Base-by-base conservation (phyloP, 2,888 invertebrate genomes). In the Troides helena region DNA sequence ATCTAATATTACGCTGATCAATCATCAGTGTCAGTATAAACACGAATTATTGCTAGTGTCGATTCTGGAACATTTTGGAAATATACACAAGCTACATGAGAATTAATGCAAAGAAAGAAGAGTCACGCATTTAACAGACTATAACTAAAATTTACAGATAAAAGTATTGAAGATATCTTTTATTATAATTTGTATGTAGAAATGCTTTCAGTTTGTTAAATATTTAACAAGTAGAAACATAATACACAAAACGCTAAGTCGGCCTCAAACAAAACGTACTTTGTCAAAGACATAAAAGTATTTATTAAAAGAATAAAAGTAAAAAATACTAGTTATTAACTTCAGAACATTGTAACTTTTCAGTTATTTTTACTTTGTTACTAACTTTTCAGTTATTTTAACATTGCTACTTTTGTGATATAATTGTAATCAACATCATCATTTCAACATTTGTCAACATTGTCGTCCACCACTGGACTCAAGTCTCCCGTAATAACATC, bases 1-100 rank as follows among this genome's bases (percentile, higher is more conserved):
- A 72, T 75, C 74, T 76, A 70, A 75, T 68, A 73, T 73, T 56
- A 65, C 53, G 39, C 61, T 12, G 56, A 67, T 14, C 71, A 75
- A 58, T 66, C 23, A 56, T 65, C 36, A 43, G 30, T 43, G 65
- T 23, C 12, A 30, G 43, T 64, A 67, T 58, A 56, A 64, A 70
- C 43, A 67, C 25, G 43, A 43, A 64, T 63, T 70, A 65, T 64
- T 70, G 61, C 70, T 61, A 60, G 39, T 50, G 63, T 60, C 57
- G 61, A 63, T 67, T 64, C 18, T 36, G 59, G 59, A 63, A 63
- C 63, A 64, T 25, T 60, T 60, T 21, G 36, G 67, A 62, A 50
- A 30, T 61, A 57, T 65, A 69, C 36, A 62, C 39, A 57, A 62
- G 57, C n/a, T 14, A 39, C 39, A 36, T 61, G 39, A 39, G n/a